Base-by-base conservation (phyloP, 1,140 invertebrate species). In the Phymastichus coffea region DNA sequence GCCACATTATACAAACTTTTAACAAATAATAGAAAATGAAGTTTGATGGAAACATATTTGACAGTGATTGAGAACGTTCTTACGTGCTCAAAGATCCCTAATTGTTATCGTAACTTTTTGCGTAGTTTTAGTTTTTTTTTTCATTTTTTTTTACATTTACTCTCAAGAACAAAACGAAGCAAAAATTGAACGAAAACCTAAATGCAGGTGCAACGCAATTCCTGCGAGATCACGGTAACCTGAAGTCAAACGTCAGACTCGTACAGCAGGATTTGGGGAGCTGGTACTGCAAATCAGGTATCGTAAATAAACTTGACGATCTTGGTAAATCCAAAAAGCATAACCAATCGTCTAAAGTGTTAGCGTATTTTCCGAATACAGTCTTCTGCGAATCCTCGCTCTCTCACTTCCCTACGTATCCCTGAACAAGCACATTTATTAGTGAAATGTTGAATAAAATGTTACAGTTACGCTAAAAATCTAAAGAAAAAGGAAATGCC, bases 321-420 rank as follows among this genome's bases (percentile, higher is more conserved):
- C 44, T 61, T 19, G 28, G 15, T 15, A 22, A 49, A 56, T 51
- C 28, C 46, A 61, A 10, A 56, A 23, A 35, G 43, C 14, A 23
- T 19, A 26, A 40, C 19, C 4, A 7, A 23, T 51, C 52, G 26
- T 51, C 69, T 71, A 79, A 38, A 79, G 66, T 57, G 70, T 76
- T 62, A 77, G 69, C 67, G 71, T 73, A 69, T 73, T 71, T 56
- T 73, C 70, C 62, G 68, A 76, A 70, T 70, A 73, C 70, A 78
- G 70, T 73, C 65, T 76, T 70, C 75, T 71, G 70, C 67, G 70
- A 67, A 70, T 64, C 66, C 66, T 75, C 68, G 70, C 68, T 54
- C 68, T 74, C 68, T 72, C 69, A 66, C 63, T 68, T 70, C 70
- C 72, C 78, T 80, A 80, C 77, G 78, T 79, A 64, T 78, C 75